Evolutionary conservation across 2,888 invertebrate species (phyloP).

Genomic region (Oscheius sp.): DNA sequence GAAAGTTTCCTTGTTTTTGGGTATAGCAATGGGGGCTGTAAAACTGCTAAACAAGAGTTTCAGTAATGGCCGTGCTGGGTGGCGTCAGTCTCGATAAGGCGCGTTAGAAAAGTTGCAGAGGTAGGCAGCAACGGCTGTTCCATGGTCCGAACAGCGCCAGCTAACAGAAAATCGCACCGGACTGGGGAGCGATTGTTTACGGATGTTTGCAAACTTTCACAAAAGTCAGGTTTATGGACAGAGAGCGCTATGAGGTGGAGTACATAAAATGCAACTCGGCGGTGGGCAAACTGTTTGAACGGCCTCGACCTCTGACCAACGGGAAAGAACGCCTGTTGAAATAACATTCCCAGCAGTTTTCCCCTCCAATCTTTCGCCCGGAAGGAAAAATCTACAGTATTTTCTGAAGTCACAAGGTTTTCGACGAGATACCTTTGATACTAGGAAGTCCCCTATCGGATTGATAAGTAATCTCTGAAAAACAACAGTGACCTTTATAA

Average conservation of each 20-base stretch:
- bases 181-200: conserved; percentile 20
- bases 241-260: conserved; percentile 8
- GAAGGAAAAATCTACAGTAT: background rate
- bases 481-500: background rate
- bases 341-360: background rate
- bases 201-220: conserved; percentile 23
- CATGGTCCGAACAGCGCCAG: background rate
- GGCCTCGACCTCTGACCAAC: conserved; percentile 20
- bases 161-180: background rate
- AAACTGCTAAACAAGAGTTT: conserved; percentile 8
- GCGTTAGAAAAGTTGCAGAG: conserved; percentile 16
- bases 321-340: background rate
- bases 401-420: background rate
- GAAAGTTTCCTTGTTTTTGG: conserved; percentile 1
- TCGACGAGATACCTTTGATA: background rate
- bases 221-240: background rate
- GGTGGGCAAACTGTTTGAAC: conserved; percentile 17
- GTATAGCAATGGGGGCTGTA: background rate
- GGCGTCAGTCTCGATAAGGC: conserved; percentile 26
- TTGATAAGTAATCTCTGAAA: conserved; percentile 4
- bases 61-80: conserved; percentile 16
- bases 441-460: too few species aligned
- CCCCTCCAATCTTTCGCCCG: background rate
- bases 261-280: conserved; percentile 28
- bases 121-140: background rate